Conservation (phyloP, 2,888 invertebrate genomes). For the Leptarthrus brevirostris region DNA sequence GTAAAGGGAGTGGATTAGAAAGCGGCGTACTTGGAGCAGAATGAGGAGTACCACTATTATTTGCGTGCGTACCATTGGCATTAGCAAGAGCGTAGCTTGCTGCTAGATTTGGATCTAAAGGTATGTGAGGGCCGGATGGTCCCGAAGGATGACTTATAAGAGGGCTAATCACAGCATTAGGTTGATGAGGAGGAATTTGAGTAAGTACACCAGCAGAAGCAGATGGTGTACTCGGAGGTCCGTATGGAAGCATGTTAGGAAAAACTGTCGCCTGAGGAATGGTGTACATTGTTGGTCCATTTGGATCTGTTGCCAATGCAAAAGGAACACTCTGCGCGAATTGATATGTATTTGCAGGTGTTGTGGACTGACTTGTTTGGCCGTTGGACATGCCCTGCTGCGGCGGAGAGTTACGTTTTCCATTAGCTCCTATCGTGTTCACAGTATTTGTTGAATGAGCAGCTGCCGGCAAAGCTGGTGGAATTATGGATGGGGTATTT, state of each 20-base stretch:
- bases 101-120: constrained; percentile 37
- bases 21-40: constrained; percentile 67
- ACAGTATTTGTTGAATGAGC: constrained; percentile 57
- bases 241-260: constrained; percentile 66
- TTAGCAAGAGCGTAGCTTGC: constrained; percentile 27
- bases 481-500: constrained; percentile 60
- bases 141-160: constrained; percentile 53
- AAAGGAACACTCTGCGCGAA: constrained; percentile 57
- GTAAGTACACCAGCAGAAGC: constrained; percentile 59
- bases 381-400: constrained; percentile 54
- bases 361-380: constrained; percentile 54
- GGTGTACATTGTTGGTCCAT: constrained; percentile 64
- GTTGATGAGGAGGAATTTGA: constrained; percentile 59
- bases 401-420: constrained; percentile 62
- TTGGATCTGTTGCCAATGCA: constrained; percentile 57
- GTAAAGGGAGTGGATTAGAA: constrained; percentile 56
- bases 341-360: constrained; percentile 58
- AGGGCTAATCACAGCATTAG: constrained; percentile 65
- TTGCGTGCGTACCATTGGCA: constrained; percentile 50
- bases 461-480: constrained; percentile 60
- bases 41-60: constrained; percentile 60
- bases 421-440: constrained; percentile 55
- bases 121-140: constrained; percentile 55
- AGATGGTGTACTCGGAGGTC: constrained; percentile 56
- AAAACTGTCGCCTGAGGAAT: constrained; percentile 65